Conservation (phyloP, 2,113 vertebrate genomes). For the Monopterus albus region DNA sequence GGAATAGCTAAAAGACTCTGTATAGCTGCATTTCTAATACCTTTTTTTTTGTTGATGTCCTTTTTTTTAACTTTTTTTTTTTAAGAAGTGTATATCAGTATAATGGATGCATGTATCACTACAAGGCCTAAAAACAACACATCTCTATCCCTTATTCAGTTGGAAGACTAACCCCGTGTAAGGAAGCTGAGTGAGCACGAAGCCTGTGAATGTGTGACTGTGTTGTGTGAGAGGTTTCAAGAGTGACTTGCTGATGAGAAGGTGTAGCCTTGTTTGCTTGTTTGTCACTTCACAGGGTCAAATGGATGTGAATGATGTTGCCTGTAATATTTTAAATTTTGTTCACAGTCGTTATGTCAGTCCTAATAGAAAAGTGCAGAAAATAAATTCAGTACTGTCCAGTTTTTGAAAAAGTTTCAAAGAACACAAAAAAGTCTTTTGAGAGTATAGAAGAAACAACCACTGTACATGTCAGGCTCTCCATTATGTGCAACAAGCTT, state of each 20-base stretch:
- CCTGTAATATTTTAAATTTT: slow-evolving; percentile 14
- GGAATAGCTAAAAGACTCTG: slow-evolving; percentile 91
- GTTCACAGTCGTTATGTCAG: slow-evolving; percentile 40
- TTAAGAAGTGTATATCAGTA: slow-evolving; percentile 81
- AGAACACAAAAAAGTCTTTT: not conserved
- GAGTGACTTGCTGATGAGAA: slow-evolving; percentile 41
- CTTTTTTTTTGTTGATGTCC: slow-evolving; percentile 69
- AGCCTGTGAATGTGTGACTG: slow-evolving; percentile 39
- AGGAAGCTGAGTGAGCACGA: slow-evolving; percentile 35
- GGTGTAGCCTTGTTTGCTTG: slow-evolving; percentile 32
- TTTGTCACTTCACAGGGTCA: slow-evolving; percentile 27
- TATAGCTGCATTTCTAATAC: slow-evolving; percentile 96
- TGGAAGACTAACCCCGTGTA: slow-evolving; percentile 69
- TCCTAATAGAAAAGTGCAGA: slow-evolving; percentile 4
- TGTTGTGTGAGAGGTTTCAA: slow-evolving; percentile 12
- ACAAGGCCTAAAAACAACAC: slow-evolving; percentile 82
- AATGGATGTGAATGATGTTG: slow-evolving; percentile 14
- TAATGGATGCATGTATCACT: slow-evolving; percentile 93
- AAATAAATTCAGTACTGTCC: slow-evolving; percentile 9
- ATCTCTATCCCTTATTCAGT: slow-evolving; percentile 79
- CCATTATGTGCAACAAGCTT: not conserved
- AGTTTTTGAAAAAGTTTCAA: slow-evolving; percentile 1
- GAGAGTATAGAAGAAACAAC: not conserved
- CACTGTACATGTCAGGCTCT: slow-evolving; percentile 5
- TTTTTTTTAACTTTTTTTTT: slow-evolving; percentile 60